These are phyloP conservation scores for Caenorhabditis wallacei DNA, from an alignment of 2,888 invertebrate species.

Conservation along the genomic window DNA sequence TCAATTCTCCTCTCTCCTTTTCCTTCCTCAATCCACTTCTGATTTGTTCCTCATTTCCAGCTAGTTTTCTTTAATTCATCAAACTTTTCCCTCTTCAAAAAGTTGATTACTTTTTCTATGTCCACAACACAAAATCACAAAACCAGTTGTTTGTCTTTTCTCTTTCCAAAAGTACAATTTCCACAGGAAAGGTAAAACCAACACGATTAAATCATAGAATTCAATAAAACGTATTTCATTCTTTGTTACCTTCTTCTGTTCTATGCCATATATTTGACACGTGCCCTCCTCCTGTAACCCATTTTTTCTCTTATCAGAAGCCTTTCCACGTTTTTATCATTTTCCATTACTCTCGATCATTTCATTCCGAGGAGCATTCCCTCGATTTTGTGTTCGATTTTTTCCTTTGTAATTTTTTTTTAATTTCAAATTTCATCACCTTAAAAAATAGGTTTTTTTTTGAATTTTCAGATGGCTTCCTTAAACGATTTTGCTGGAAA, in stretches of 20 bases:
- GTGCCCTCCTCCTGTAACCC: not conserved
- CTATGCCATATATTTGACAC: constrained; percentile 25
- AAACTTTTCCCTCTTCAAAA: not conserved
- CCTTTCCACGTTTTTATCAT: constrained; percentile 28
- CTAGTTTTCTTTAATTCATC: no score
- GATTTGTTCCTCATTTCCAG: not conserved
- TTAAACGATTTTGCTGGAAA: constrained; percentile 67
- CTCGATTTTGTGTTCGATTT: not conserved
- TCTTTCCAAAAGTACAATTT: not conserved
- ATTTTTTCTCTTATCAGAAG: constrained; percentile 12
- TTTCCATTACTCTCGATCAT: not conserved
- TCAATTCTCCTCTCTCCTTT: no score
- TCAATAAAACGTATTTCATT: constrained; percentile 33
- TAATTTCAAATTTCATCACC: no score
- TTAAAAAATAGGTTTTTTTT: no score
- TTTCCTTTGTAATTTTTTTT: no score
- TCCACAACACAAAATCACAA: not conserved
- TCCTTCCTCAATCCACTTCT: not conserved
- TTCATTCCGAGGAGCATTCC: not conserved
- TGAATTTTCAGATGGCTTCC: constrained; percentile 18
- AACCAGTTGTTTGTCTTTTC: constrained; percentile 1
- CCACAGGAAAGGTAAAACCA: no score
- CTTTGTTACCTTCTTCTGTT: constrained; percentile 6
- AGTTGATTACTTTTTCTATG: not conserved
- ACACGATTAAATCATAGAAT: no score